Evolutionary conservation across 2,888 invertebrate species (phyloP), one percentile per base, ranked within the genome.

Genomic region (Sylvicola cinctus): DNA sequence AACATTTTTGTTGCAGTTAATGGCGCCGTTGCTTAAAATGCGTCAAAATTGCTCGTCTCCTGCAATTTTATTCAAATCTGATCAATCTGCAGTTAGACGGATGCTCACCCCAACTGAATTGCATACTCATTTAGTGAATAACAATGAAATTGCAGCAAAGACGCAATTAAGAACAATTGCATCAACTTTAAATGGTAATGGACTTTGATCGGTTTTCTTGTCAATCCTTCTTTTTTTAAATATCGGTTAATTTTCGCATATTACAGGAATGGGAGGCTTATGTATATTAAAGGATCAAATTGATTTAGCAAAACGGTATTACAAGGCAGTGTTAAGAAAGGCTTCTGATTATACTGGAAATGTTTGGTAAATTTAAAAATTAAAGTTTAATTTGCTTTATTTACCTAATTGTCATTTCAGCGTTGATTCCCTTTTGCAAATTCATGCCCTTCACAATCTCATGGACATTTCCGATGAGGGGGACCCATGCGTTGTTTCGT

Each of bases 31-130:
- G 36, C 50, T 70, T 33, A 61, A 65, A 34, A 54, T 81, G 36
- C 62, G 79, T 1, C 74, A 77, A 52, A 73, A 74, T 2, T 79
- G 79, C 48, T 68, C 70, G 10, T 70, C 76, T 49, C 77, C 78
- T 1, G 70, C 70, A 48, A 62, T 69, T 35, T 64, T 65, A 29
- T 23, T 36, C 3, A 52, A 62, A 39, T 65, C 62, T 33, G 65
- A 68, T 46, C 46, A 66, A 35, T 55, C 62, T 1, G 51, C 64
- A 6, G 60, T 48, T 44, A 65, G 66, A 49, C 63, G 60, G 37
- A 63, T 63, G 16, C 52, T 68, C 35, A 67, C 69, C 6, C 71
- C 74, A 53, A 63, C 68, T 42, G 72, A 78, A 39, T 54, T 81
- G 12, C 50, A 78, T 32, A 61, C 63, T n/a, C 67, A 70, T 35